Evolutionary conservation across 2,797 vertebrate species (phyloP).

Genomic region (Neosilurus mollespiculum): DNA sequence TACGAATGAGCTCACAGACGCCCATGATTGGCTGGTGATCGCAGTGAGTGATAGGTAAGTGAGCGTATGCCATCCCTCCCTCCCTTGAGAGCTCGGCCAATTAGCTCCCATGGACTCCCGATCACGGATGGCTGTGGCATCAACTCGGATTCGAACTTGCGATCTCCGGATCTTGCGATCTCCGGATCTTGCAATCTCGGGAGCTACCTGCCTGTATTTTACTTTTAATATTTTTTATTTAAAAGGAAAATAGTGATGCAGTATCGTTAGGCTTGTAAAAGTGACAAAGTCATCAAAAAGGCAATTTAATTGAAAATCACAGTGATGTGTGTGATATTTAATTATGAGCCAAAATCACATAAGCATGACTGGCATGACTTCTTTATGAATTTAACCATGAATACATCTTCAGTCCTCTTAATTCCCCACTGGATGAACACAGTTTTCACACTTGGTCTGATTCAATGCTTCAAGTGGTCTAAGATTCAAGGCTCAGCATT

Average conservation of each 20-base stretch:
- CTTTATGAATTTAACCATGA: not conserved
- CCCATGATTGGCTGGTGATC: no score
- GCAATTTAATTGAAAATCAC: not conserved
- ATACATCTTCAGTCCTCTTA: not conserved
- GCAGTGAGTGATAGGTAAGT: no score
- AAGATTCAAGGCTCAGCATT: not conserved
- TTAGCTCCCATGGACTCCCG: no score
- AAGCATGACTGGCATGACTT: not conserved
- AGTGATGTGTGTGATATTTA: not conserved
- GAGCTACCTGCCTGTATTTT: not conserved
- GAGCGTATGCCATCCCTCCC: no score
- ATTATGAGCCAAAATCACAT: not conserved
- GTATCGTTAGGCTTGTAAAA: not conserved
- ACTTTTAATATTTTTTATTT: not conserved
- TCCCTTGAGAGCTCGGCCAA: no score
- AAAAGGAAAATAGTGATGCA: no score
- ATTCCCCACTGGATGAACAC: not conserved
- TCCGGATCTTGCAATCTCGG: no score
- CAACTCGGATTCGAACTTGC: no score
- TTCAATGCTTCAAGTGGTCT: not conserved
- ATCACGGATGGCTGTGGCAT: no score
- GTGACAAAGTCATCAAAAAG: not conserved
- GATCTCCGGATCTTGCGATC: no score
- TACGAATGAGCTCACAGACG: no score
- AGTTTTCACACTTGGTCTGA: not conserved